Base-by-base conservation (phyloP, 2,113 vertebrate species). In the Nycticebus coucang region DNA sequence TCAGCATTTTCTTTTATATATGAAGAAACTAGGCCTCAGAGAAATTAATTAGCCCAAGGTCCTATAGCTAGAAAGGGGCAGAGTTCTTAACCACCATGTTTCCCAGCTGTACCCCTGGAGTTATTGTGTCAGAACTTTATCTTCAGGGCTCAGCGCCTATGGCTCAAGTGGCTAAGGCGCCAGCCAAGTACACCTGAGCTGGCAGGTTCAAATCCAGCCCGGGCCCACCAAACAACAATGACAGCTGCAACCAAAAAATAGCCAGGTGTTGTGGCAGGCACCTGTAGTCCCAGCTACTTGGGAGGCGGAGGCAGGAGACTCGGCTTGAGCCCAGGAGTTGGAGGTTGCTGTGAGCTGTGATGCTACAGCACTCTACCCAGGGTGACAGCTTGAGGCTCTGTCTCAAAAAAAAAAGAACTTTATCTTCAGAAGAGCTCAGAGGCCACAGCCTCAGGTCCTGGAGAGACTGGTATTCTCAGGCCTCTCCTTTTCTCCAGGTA, bases 1-100 rank as follows among this genome's bases (percentile, higher is more conserved):
- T n/a, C 60, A 85, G 22, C 53, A 77, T 81, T 93, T 91, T 77
- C 69, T 62, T 81, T 88, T 57, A 60, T 7, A 7, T 66, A 21
- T 5, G 55, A 81, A 86, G 82, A 91, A 94, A 81, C 72, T 60
- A 82, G 74, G 55, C 59, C 57, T 90, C 87, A 53, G 83, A 80
- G 37, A 93, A 91, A 45, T 74, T 59, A 83, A 69, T 89, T 60
- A 57, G 60, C 35, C 30, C 69, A 93, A 85, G 66, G 41, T 22
- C 68, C 37, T 5, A 8, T 26, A 66, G 30, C 15, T 41, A n/a
- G 41, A 33, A 50, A 68, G 79, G 37, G 74, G 30, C 45, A 84
- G 62, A 62, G 62, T 59, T 94, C 30, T 24, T 17, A 30, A 37
- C 30, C n/a, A 4, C 41, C 2, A 0, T 30, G n/a, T 26, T 83